Conservation (phyloP, 2,113 vertebrate species). For the Protobothrops mucrosquamatus region DNA sequence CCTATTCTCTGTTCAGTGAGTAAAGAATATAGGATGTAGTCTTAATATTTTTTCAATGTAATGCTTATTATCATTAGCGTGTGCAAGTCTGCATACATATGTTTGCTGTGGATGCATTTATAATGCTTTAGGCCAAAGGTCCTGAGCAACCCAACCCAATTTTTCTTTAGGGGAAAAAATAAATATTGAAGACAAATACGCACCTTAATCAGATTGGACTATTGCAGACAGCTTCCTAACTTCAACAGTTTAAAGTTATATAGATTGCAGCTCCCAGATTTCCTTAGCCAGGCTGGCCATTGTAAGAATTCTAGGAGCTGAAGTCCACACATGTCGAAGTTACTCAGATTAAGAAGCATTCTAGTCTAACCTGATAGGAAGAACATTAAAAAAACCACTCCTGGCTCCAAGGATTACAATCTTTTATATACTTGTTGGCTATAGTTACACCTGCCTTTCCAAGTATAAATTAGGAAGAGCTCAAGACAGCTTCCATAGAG, state of each 20-base stretch:
- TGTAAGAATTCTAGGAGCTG: not conserved
- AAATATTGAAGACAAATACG: not conserved
- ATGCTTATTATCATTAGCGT: not conserved
- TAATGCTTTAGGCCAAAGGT: not conserved
- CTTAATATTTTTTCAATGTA: not conserved
- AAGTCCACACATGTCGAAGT: not conserved
- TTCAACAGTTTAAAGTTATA: not conserved
- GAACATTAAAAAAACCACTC: not conserved
- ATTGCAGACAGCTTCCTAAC: not conserved
- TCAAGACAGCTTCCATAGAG: not conserved
- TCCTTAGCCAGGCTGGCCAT: not conserved
- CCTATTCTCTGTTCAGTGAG: not conserved
- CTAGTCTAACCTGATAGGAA: not conserved
- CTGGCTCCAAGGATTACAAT: not conserved
- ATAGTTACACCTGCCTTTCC: not conserved
- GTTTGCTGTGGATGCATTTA: not conserved
- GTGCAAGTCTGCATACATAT: not conserved
- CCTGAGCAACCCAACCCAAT: not conserved
- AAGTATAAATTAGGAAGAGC: not conserved
- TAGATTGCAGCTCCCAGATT: not conserved
- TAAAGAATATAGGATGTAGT: not conserved
- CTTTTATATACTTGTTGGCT: not conserved
- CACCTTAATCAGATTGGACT: not conserved
- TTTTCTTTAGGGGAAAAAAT: not conserved
- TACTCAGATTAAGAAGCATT: not conserved